phyloP scores from a whole-genome alignment of 64 coral and sea anemone genomes.

The Montipora capricornis region DNA sequence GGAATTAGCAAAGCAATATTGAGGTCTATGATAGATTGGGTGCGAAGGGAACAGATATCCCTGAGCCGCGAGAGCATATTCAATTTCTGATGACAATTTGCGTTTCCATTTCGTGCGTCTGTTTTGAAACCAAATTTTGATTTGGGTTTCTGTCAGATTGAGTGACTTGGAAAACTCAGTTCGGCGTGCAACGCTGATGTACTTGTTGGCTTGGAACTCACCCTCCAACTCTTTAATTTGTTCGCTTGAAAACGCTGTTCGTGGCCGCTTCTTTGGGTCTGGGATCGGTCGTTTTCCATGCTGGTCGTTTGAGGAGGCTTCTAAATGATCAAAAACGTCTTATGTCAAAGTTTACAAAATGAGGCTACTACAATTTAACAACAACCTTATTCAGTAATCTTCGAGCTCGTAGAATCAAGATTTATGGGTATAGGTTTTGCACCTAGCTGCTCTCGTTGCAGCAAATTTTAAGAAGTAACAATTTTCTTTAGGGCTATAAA shows the following conservation, averaged over 20 bases:
- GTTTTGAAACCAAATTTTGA: slow-evolving; percentile 99
- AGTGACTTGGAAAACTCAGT: slow-evolving; percentile 88
- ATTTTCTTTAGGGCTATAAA: too few species aligned
- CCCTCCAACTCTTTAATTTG: slow-evolving; percentile 92
- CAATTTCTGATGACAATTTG: slow-evolving; percentile 84
- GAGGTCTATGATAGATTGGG: slow-evolving; percentile 4
- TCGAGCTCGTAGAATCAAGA: too few species aligned
- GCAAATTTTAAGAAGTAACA: too few species aligned
- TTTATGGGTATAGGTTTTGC: too few species aligned
- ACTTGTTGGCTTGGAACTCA: slow-evolving; percentile 87
- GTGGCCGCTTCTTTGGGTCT: slow-evolving; percentile 78
- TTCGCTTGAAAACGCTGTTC: slow-evolving; percentile 88
- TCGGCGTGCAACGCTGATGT: slow-evolving; percentile 82
- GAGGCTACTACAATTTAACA: too few species aligned
- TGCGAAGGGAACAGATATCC: slow-evolving; percentile 77
- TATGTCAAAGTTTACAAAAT: background rate
- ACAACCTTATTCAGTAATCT: too few species aligned
- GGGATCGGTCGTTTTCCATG: background rate
- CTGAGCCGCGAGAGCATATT: slow-evolving; percentile 70
- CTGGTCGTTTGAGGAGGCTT: background rate
- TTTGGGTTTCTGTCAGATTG: slow-evolving; percentile 87
- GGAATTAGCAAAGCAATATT: background rate
- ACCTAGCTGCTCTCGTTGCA: too few species aligned
- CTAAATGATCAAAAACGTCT: background rate
- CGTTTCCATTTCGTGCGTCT: slow-evolving; percentile 97